These are phyloP conservation scores for Nothoprocta perdicaria DNA, from an alignment of 2,113 vertebrate genomes.

Conservation along the genomic window DNA sequence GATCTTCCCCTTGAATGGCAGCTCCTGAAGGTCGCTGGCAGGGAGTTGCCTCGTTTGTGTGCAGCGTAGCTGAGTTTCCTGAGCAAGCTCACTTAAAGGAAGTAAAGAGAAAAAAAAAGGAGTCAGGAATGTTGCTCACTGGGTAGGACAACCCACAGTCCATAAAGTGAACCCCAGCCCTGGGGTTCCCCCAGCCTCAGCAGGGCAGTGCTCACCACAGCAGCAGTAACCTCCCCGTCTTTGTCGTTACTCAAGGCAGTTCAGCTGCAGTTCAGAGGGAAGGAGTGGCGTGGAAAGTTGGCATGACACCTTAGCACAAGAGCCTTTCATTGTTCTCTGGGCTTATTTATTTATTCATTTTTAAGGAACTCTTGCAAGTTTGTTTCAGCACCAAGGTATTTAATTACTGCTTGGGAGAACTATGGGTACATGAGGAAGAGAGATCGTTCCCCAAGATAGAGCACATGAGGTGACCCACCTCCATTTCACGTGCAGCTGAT, in stretches of 20 bases:
- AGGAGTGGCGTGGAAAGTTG: constrained; percentile 51
- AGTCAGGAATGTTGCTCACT: constrained; percentile 39
- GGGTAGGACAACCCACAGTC: background rate
- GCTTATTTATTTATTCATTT: background rate
- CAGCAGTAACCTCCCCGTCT: background rate
- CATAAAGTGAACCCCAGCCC: background rate
- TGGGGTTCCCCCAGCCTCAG: background rate
- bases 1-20: background rate
- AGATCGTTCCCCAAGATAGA: background rate
- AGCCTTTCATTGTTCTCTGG: constrained; percentile 27
- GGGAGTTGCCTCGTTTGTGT: background rate
- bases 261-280: background rate
- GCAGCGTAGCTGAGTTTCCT: background rate
- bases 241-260: background rate
- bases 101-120: background rate
- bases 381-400: background rate
- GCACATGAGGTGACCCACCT: background rate
- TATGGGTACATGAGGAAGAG: background rate
- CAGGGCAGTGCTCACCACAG: background rate
- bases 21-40: background rate
- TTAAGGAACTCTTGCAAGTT: background rate
- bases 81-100: background rate
- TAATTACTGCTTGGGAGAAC: constrained; percentile 16
- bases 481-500: background rate
- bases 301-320: background rate